These are phyloP conservation scores for Prunella fulvescens DNA, from an alignment of 2,113 vertebrate genomes.

Conservation along the genomic window DNA sequence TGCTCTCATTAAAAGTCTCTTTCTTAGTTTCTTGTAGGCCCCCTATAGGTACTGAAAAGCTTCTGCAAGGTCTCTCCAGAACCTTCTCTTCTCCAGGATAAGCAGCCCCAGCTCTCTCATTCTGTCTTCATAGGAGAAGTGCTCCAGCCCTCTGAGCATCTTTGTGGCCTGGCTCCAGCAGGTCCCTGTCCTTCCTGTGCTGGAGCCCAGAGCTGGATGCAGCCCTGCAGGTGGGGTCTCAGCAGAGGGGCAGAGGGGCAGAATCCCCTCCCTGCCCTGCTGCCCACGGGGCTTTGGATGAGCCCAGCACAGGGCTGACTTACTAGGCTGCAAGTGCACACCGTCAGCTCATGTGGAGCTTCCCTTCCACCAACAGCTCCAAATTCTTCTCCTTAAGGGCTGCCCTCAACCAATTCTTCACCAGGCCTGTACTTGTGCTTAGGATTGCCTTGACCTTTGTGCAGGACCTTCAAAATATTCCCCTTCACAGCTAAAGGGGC, in stretches of 20 bases:
- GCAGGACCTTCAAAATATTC: not conserved
- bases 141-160: rapidly evolving
- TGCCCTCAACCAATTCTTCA: not conserved
- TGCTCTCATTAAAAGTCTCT: not conserved
- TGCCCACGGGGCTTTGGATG: rapidly evolving
- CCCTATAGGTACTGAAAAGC: not conserved
- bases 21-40: not conserved
- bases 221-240: not conserved
- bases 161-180: rapidly evolving
- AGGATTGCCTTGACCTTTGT: not conserved
- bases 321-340: not conserved
- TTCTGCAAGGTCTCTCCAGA: not conserved
- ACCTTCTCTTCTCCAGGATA: not conserved
- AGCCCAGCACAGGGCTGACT: not conserved
- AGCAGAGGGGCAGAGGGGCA: not conserved
- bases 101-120: not conserved
- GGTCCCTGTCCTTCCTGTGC: not conserved
- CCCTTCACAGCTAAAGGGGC: not conserved
- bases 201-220: not conserved
- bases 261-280: not conserved
- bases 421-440: not conserved
- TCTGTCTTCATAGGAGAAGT: rapidly evolving
- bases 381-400: not conserved
- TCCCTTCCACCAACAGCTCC: not conserved
- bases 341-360: not conserved